Evolutionary conservation across 2,113 vertebrate genomes (phyloP).

Genomic region (Danio rerio): GRCz12tu NC_133183.1:43487001-43487500

Average conservation of each 20-base stretch:
- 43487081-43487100: too few species aligned
- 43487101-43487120: too few species aligned
- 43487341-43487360: slow-evolving; percentile 9
- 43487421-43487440: not conserved
- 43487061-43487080: too few species aligned
- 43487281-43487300: not conserved
- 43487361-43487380: not conserved
- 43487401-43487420: not conserved
- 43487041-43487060: not conserved
- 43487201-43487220: not conserved
- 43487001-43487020: not conserved
- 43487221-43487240: not conserved
- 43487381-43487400: not conserved
- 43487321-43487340: not conserved
- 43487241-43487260: too few species aligned
- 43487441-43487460: not conserved
- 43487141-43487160: too few species aligned
- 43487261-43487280: not conserved
- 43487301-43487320: not conserved
- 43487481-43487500: slow-evolving; percentile 3
- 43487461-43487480: not conserved
- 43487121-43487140: too few species aligned
- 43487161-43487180: too few species aligned
- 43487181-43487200: not conserved
- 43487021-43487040: not conserved